These are phyloP conservation scores for Agelastica alni DNA, from an alignment of 2,888 invertebrate species.

Conservation along the genomic window DNA sequence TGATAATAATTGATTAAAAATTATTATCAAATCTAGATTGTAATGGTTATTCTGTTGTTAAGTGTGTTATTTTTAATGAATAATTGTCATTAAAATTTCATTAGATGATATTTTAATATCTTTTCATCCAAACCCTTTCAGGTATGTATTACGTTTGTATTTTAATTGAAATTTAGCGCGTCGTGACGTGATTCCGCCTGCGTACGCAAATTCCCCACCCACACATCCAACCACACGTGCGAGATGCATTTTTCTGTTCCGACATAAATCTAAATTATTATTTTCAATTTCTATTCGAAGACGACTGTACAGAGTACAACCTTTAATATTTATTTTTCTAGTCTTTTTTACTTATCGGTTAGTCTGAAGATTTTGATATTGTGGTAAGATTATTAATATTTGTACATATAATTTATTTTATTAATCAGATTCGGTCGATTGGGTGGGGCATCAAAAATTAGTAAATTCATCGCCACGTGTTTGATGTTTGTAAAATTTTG, in stretches of 20 bases:
- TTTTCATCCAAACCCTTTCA: too few relatives aligned
- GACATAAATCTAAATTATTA: conserved; percentile 36
- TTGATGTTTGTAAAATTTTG: conserved; percentile 38
- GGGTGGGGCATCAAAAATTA: conserved; percentile 36
- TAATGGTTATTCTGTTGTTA: background rate
- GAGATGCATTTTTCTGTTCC: conserved; percentile 40
- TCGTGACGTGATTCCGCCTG: conserved; percentile 33
- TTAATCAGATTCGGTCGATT: conserved; percentile 15
- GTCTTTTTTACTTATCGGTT: conserved; percentile 30
- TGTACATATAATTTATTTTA: conserved; percentile 3
- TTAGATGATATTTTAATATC: background rate
- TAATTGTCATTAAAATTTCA: background rate
- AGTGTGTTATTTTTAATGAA: background rate
- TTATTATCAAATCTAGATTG: conserved; percentile 4
- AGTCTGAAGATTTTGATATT: conserved; percentile 34
- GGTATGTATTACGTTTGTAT: conserved; percentile 2
- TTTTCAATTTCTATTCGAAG: conserved; percentile 33
- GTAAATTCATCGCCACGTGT: conserved; percentile 45
- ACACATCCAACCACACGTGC: conserved; percentile 37
- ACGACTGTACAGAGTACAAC: conserved; percentile 23
- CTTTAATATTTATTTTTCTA: conserved; percentile 30
- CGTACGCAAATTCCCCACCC: conserved; percentile 27
- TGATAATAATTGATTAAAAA: too few relatives aligned
- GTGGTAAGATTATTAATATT: conserved; percentile 38
- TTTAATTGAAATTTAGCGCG: conserved; percentile 28